Evolutionary conservation across 2,113 vertebrate genomes (phyloP).

Genomic region (Choloepus hoffmanni): DNA sequence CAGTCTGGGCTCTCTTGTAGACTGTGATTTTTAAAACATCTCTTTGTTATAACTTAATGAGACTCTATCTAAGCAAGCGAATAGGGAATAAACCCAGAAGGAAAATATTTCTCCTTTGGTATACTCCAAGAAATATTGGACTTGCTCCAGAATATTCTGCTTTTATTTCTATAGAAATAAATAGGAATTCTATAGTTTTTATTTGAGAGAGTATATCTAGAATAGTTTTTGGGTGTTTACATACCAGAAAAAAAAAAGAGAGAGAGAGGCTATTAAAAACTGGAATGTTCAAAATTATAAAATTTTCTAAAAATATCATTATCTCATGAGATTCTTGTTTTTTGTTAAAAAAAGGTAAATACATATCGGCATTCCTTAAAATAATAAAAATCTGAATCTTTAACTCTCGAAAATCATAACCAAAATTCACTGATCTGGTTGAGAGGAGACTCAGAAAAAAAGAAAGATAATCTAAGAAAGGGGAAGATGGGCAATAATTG

Average conservation of each 20-base stretch:
- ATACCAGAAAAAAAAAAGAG: conserved; percentile 1
- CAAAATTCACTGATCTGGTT: neutral
- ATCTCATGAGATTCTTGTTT: neutral
- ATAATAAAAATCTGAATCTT: conserved; percentile 24
- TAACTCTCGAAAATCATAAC: conserved; percentile 8
- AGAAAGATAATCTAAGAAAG: neutral
- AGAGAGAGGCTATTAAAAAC: neutral
- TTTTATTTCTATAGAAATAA: conserved; percentile 63
- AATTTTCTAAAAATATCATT: conserved; percentile 18
- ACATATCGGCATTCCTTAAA: conserved; percentile 31
- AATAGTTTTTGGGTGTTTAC: conserved; percentile 1
- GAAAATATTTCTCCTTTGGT: conserved; percentile 61
- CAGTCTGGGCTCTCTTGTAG: neutral
- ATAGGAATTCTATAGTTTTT: conserved; percentile 58
- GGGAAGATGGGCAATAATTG: neutral
- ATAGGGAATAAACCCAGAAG: conserved; percentile 41
- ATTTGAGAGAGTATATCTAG: conserved; percentile 51
- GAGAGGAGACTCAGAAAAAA: conserved; percentile 4
- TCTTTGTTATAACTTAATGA: conserved; percentile 42
- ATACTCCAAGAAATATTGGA: conserved; percentile 47
- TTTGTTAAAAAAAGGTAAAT: conserved; percentile 61
- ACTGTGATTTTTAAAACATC: conserved; percentile 5
- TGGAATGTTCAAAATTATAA: conserved; percentile 54
- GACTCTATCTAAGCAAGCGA: neutral
- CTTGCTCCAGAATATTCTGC: conserved; percentile 46